phyloP scores from a whole-genome alignment of 2,113 vertebrate species.

The Irena cyanogastra region DNA sequence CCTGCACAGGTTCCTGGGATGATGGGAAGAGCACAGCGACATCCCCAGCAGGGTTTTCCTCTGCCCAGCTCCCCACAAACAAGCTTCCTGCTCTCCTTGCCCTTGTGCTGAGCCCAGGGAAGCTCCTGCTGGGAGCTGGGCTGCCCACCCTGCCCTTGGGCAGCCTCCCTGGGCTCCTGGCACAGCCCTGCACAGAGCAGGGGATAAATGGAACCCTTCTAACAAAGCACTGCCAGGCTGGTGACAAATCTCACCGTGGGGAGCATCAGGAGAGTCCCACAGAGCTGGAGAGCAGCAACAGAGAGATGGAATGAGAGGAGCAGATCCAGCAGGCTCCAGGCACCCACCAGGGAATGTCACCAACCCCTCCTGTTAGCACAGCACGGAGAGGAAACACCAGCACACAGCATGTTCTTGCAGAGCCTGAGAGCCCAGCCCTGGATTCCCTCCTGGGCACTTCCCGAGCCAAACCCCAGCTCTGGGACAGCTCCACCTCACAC shows the following conservation, averaged over 20 bases:
- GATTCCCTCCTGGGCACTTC: background rate
- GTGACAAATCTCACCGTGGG: background rate
- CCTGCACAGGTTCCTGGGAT: rapidly evolving
- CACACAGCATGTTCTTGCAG: background rate
- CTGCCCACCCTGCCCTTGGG: background rate
- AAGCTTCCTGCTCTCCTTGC: rapidly evolving
- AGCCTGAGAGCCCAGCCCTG: background rate
- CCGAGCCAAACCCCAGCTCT: background rate
- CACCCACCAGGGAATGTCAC: background rate
- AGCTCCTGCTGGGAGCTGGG: background rate
- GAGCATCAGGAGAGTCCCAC: background rate
- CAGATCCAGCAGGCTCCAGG: background rate
- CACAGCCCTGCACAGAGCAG: rapidly evolving
- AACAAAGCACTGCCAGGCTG: background rate
- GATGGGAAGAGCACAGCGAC: background rate
- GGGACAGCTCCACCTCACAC: background rate
- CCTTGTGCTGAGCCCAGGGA: background rate
- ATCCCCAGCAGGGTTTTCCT: rapidly evolving
- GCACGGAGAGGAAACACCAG: background rate
- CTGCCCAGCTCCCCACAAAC: rapidly evolving
- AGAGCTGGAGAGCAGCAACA: background rate
- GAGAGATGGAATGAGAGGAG: background rate
- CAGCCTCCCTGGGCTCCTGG: background rate
- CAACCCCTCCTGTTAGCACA: background rate
- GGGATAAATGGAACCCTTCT: background rate